These are phyloP conservation scores for Phallusia fumigata DNA, from an alignment of 23 tunicate genomes.

Conservation along the genomic window DNA sequence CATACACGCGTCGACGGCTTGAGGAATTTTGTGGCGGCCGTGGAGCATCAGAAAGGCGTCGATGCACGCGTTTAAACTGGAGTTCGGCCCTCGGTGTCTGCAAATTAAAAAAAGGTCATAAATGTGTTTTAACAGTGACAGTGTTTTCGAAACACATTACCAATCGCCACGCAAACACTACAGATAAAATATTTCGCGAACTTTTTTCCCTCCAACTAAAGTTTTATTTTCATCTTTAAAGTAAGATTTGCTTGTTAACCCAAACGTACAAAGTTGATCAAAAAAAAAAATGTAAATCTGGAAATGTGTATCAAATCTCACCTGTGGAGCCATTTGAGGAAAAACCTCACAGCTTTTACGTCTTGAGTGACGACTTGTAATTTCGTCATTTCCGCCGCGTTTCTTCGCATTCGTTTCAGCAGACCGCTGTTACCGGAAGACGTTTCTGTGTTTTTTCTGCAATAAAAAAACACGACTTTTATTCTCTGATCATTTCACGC, in stretches of 20 bases:
- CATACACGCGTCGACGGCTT: not conserved
- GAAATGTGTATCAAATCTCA: not conserved
- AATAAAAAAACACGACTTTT: not conserved
- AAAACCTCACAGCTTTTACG: not conserved
- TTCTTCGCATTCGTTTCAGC: not conserved
- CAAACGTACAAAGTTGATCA: too few relatives aligned
- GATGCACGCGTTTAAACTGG: not conserved
- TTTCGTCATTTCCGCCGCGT: not conserved
- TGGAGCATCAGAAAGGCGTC: not conserved
- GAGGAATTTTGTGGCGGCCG: not conserved
- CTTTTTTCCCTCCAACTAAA: too few relatives aligned
- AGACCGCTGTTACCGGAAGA: not conserved
- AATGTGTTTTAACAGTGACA: too few relatives aligned
- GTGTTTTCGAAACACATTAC: too few relatives aligned
- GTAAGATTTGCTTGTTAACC: too few relatives aligned
- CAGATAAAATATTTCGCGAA: too few relatives aligned
- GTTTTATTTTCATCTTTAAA: too few relatives aligned
- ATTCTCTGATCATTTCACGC: not conserved
- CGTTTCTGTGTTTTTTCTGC: not conserved
- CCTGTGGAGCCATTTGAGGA: not conserved
- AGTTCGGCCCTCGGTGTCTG: not conserved
- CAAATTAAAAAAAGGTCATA: too few relatives aligned
- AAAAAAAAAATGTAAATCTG: too few relatives aligned
- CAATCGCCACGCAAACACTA: too few relatives aligned
- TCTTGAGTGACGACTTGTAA: not conserved